phyloP scores from a whole-genome alignment of 2,113 vertebrate genomes.

The Forbesichthys papilliferus region DNA sequence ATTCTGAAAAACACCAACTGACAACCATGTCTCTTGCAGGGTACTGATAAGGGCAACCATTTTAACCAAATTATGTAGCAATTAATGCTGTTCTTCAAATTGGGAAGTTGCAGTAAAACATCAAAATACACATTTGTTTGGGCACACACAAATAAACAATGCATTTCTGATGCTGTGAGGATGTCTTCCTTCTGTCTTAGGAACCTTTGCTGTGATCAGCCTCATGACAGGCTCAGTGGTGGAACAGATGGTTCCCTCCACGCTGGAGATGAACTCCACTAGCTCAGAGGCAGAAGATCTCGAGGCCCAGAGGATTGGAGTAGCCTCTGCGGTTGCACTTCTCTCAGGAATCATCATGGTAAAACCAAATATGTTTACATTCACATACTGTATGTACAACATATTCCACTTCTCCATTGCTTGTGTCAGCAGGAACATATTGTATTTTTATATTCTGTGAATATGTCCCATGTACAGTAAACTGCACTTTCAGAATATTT shows the following conservation, averaged over 20 bases:
- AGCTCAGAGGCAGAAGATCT: conserved; percentile 71
- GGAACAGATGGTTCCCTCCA: conserved; percentile 82
- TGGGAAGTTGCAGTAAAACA: background rate
- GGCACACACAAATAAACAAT: background rate
- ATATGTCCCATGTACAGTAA: too few species aligned
- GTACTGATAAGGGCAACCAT: too few species aligned
- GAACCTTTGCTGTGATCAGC: conserved; percentile 90
- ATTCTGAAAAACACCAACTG: background rate
- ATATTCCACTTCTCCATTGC: background rate
- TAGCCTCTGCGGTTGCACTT: conserved; percentile 84
- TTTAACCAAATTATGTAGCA: too few species aligned
- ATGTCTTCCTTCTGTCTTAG: conserved; percentile 54
- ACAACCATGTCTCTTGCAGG: background rate
- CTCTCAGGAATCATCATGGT: conserved; percentile 88
- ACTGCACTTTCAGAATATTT: background rate
- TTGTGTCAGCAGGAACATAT: too few species aligned
- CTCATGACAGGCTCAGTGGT: conserved; percentile 90
- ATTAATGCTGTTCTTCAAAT: background rate
- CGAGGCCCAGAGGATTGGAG: conserved; percentile 82
- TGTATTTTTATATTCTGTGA: too few species aligned
- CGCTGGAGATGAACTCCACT: conserved; percentile 76
- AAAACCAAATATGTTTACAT: conserved; percentile 24
- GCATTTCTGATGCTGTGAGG: background rate
- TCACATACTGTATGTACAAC: background rate
- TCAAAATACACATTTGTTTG: background rate